Conservation (phyloP, 2,888 invertebrate species). For the Eurytoma adleriae region DNA sequence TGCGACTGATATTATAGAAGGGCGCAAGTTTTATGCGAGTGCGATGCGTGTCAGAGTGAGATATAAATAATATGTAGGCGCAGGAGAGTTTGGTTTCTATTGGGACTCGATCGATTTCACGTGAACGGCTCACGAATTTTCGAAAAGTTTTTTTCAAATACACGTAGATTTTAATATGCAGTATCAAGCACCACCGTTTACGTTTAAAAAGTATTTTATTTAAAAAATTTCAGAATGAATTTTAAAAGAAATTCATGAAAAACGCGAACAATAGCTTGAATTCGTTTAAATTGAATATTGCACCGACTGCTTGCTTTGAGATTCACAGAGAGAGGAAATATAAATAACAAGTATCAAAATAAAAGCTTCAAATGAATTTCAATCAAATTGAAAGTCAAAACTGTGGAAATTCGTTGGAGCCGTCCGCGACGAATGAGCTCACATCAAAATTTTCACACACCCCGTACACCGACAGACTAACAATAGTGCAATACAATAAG, state of each 20-base stretch:
- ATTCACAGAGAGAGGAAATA: neutral
- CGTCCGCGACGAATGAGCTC: conserved; percentile 68
- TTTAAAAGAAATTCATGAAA: no score
- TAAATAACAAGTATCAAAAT: neutral
- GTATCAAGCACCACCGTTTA: no score
- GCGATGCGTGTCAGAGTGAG: conserved; percentile 58
- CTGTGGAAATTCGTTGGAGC: conserved; percentile 56
- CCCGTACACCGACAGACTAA: conserved; percentile 22
- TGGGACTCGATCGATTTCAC: conserved; percentile 44
- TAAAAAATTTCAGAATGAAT: no score
- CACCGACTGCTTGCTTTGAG: no score
- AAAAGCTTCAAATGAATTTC: neutral
- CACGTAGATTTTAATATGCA: no score
- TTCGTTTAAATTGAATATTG: no score
- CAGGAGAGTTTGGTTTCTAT: conserved; percentile 48
- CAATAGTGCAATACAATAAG: conserved; percentile 56
- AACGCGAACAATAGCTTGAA: no score
- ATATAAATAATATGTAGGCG: conserved; percentile 40
- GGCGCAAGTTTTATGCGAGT: conserved; percentile 58
- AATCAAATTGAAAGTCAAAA: neutral
- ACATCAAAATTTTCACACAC: conserved; percentile 63
- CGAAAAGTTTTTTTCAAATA: neutral
- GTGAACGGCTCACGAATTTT: conserved; percentile 41
- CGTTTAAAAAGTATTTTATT: no score
- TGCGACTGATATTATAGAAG: conserved; percentile 62